Base-by-base conservation (phyloP, 2,888 invertebrate genomes). In the Epistrophe eligans region DNA sequence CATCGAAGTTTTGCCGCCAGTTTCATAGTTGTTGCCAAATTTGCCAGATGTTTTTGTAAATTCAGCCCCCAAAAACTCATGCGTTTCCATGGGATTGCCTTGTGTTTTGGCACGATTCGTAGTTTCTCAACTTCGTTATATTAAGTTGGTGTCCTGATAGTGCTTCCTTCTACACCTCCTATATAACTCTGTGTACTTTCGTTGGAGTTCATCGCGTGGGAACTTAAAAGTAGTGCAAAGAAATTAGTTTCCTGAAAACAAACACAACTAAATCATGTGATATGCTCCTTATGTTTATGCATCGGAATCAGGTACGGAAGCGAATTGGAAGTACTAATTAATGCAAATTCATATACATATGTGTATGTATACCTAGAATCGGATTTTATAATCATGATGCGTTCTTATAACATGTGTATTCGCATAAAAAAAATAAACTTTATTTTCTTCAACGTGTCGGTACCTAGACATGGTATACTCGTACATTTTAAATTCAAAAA, bases 261-360 rank as follows among this genome's bases (percentile, higher is more conserved):
- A 77, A 81, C 81, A 67, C 45, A 50, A 28, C 60, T 66, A 35
- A 76, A 40, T 60, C 64, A 71, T 73, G 13, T 50, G 72, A 77
- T 62, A 77, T 77, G 32, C 81, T 67, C 35, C 50, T 50, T 50
- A 70, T 48, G 77, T 32, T 45, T 48, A 64, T 81, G 57, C 72
- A 73, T 77, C 57, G 13, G 17, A 17, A 55, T 55, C 35, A 58
- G 35, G 35, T 58, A 58, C 17, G 17, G 38, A 13, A 35, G 11
- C 58, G 35, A 45, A 32, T 64, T 43, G 60, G 62, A 55, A 28
- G 55, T 19, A 48, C 60, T 85, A 85, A 85, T 85, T 81, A 81
- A 85, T 81, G 84, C 84, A 81, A 85, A 85, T 85, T 77, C 52
- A 50, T 77, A 50, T 77, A 48, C n/a, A n/a, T n/a, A n/a, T n/a